Conservation (phyloP, 2,797 vertebrate species). For the Numenius phaeopus region DNA sequence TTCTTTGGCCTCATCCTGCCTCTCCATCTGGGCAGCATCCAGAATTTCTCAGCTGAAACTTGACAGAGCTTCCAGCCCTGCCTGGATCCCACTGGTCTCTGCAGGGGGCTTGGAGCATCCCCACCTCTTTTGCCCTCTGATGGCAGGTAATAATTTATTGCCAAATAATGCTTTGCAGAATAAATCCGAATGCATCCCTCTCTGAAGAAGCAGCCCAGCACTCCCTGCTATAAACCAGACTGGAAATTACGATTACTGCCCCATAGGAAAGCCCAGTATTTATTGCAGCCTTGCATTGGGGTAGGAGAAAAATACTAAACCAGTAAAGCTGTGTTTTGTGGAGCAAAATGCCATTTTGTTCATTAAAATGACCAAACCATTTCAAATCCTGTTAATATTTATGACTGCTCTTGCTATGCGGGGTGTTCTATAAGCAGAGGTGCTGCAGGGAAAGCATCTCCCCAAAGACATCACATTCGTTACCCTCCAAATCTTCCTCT, state of each 20-base stretch:
- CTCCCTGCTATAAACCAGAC: rapidly evolving
- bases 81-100: rapidly evolving
- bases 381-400: neutral
- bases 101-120: neutral
- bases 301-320: neutral
- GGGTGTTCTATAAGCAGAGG: neutral
- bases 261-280: neutral
- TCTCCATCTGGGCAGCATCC: neutral
- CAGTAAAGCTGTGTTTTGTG: neutral
- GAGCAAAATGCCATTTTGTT: neutral
- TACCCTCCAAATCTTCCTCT: neutral
- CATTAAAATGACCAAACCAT: neutral
- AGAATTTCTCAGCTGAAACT: neutral
- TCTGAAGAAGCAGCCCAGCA: neutral
- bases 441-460: neutral
- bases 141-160: neutral
- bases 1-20: neutral
- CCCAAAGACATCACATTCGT: rapidly evolving
- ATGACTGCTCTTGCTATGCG: neutral
- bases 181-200: rapidly evolving
- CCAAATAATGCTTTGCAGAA: neutral
- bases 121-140: rapidly evolving
- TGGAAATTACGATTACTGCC: neutral
- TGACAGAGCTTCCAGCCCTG: rapidly evolving
- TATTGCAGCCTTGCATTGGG: neutral